Evolutionary conservation across 2,797 vertebrate species (phyloP), one percentile per base, ranked within the genome.

Genomic region (Gorsachius magnificus): DNA sequence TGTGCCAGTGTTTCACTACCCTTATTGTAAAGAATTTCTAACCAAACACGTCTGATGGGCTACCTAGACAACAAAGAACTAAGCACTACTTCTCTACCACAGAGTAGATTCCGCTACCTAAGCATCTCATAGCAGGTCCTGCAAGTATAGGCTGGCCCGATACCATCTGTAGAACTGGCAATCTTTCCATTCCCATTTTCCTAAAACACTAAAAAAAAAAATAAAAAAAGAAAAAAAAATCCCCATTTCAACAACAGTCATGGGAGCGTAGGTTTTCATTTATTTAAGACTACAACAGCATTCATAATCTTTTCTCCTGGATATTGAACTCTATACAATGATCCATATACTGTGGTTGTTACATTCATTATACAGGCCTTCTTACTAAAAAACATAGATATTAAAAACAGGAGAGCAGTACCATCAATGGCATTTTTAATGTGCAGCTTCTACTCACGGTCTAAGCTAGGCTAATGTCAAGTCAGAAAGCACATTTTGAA

Each of bases 401-500:
- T 1, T 17, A 81, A 33, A 69, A 38, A 11, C 12, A 46, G 17
- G 22, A 61, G 4, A 81, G 48, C 14, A 71, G 57, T 24, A 46
- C 24, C 25, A 83, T 9, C 36, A 36, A 5, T 8, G 26, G 5
- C 26, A 68, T 46, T 89, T 88, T 45, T 45, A 43, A 6, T 2
- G 3, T 5, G 28, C 3, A 85, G 20, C 16, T 58, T 51, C 16
- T 2, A 35, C 15, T 57, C 19, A 36, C 0, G 4, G 21, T 28
- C 38, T 46, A 33, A 81, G 6, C 41, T 28, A 69, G 35, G 82
- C 24, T 25, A 51, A 72, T 3, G 9, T 36, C 8, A 64, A 57
- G 13, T 33, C 61, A 50, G 76, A 31, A 86, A 75, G 24, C 0
- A 0, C 28, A 24, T 66, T 89, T 3, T 29, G 16, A 86, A 84